Conservation (phyloP, 2,888 invertebrate genomes). For the Mechanitis mazaeus region DNA sequence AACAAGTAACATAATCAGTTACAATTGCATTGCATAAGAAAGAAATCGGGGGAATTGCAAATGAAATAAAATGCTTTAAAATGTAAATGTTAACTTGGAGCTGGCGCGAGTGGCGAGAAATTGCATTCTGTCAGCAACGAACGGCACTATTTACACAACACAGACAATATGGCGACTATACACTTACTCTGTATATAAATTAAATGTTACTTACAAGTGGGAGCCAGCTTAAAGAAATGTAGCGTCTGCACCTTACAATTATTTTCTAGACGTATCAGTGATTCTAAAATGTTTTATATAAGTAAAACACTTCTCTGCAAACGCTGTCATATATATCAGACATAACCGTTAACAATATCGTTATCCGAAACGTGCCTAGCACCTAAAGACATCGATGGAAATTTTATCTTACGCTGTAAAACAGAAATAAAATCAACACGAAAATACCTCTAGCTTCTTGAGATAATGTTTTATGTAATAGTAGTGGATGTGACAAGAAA, state of each 20-base stretch:
- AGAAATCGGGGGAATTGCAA: constrained; percentile 33
- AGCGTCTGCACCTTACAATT: neutral
- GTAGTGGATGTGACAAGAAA: neutral
- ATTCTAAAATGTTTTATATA: neutral
- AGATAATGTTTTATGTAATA: neutral
- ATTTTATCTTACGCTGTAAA: constrained; percentile 24
- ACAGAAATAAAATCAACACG: constrained; percentile 27
- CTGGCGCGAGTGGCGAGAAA: constrained; percentile 29
- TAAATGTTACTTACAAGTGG: constrained; percentile 18
- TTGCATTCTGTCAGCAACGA: constrained; percentile 30
- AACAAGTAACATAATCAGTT: constrained; percentile 33
- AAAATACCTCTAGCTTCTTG: constrained; percentile 16
- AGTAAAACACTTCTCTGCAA: neutral
- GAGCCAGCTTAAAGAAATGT: constrained; percentile 5
- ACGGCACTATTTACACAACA: constrained; percentile 21
- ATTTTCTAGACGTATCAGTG: neutral
- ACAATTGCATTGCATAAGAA: constrained; percentile 29
- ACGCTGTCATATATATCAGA: constrained; percentile 3
- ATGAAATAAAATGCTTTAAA: constrained; percentile 34
- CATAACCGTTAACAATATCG: constrained; percentile 6
- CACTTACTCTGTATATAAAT: constrained; percentile 20
- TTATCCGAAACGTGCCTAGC: constrained; percentile 2
- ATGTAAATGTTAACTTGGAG: constrained; percentile 36
- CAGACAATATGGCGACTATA: constrained; percentile 23
- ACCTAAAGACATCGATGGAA: constrained; percentile 8